phyloP scores from a whole-genome alignment of 37 sponge, comb jelly and placozoan genomes.

The Lycopodina hypogea region DNA sequence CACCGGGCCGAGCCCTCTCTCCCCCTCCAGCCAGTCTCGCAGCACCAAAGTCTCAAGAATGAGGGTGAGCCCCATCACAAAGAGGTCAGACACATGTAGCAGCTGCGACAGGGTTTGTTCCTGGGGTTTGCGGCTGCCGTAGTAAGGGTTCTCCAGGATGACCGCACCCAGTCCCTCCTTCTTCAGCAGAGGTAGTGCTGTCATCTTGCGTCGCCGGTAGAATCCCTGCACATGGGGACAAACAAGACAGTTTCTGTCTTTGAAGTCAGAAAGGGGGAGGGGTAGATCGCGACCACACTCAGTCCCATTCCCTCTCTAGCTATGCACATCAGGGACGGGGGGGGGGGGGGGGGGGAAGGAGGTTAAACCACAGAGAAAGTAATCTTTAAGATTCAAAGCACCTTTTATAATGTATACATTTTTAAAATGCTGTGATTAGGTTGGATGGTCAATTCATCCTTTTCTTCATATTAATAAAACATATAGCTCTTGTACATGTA shows the following conservation, averaged over 20 bases:
- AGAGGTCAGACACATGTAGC: slow-evolving; percentile 82
- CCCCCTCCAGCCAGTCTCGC: slow-evolving; percentile 55
- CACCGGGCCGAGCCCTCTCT: slow-evolving; percentile 73
- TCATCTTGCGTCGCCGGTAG: slow-evolving; percentile 71
- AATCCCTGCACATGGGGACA: slow-evolving; percentile 39
- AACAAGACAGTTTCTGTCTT: background rate
- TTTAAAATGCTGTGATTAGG: no score
- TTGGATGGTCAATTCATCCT: no score
- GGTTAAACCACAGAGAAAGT: no score
- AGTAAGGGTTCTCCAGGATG: slow-evolving; percentile 86
- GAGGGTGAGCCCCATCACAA: slow-evolving; percentile 85
- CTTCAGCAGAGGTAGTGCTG: slow-evolving; percentile 62
- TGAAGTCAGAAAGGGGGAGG: background rate
- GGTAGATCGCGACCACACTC: background rate
- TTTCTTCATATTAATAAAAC: no score
- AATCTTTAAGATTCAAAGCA: no score
- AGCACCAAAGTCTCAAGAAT: slow-evolving; percentile 71
- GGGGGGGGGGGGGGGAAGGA: background rate
- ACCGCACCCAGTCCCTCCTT: slow-evolving; percentile 74
- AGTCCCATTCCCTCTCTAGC: background rate
- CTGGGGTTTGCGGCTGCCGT: slow-evolving; percentile 23
- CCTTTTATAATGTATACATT: no score
- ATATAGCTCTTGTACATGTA: no score
- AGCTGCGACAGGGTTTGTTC: slow-evolving; percentile 66
- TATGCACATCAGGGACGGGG: background rate